Evolutionary conservation across 2,797 vertebrate species (phyloP), one percentile per base, ranked within the genome.

Genomic region (Tapirus indicus): DNA sequence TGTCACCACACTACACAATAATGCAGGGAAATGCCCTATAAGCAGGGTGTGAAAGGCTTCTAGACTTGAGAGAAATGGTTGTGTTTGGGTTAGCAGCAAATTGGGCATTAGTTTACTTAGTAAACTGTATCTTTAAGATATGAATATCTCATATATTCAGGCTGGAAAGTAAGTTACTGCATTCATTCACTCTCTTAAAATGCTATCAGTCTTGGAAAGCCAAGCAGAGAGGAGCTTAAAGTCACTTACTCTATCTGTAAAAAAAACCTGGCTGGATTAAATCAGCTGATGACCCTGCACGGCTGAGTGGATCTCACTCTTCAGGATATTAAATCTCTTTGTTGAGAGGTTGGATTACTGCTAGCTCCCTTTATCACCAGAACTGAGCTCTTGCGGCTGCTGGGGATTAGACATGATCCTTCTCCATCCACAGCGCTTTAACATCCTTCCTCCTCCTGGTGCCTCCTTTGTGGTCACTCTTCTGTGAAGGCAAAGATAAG

Each of bases 1-100:
- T 98, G 99, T 96, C 98, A 84, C 97, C 95, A 95, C 75, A 98
- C 91, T 97, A 98, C 98, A 13, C 25, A 21, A 64, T 92, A 98
- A 98, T 27, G 90, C 54, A 74, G 11, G 0, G 0, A 82, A 14
- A 54, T 6, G 82, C 7, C 11, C 60, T 38, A 35, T 27, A 80
- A 29, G 2, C 11, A 21, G 44, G 6, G 1, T 10, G 0, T 56
- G 93, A 47, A 64, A 85, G 32, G 32, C 69, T 77, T 79, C 68
- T 41, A 68, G 91, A 35, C 82, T 93, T 80, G 16, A 82, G 88
- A 97, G 94, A 95, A 92, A 93, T 20, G 85, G 52, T n/a, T 35
- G 20, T 56, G 32, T 93, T 92, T 95, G 77, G 92, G 69, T 96
- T 93, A 54, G 27, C 41, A n/a, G 83, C 60, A 95, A 82, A 88